Evolutionary conservation across 2,797 vertebrate species (phyloP), one percentile per base, ranked within the genome.

Genomic region (Cottoperca gobio): DNA sequence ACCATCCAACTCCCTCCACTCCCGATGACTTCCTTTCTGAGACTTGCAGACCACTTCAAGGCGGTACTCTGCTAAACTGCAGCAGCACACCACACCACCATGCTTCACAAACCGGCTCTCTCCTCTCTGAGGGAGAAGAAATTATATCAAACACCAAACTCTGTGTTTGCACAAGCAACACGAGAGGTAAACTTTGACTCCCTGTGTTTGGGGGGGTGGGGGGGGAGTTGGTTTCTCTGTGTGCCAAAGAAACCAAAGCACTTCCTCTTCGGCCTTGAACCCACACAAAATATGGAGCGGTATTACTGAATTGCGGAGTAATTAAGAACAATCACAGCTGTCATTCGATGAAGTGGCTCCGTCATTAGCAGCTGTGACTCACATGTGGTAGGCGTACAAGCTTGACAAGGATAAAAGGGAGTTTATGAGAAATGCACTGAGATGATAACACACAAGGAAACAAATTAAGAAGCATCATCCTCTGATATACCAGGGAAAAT

Each of bases 141-240:
- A 81, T 28, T 43, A 90, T 87, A 92, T 92, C 86, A 92, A 92
- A 93, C 86, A 87, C 84, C 80, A 85, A 82, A 84, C 83, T 80
- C 83, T 86, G 81, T 91, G 89, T 94, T 94, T 93, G 90, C 91
- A 89, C 76, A 91, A 91, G 92, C 86, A 91, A 94, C 89, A 89
- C 72, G 85, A 94, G 93, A 94, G 86, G 91, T 90, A 93, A 92
- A 94, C 91, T 93, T 88, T 91, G 89, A 93, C 91, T 92, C 87
- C 85, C 82, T 82, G 76, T 82, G 82, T 81, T 89, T 33, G n/a
- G n/a, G n/a, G n/a, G n/a, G n/a, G n/a, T n/a, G n/a, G 88, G 87
- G 78, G 89, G 91, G 86, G 77, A 85, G 61, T 67, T 89, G 84
- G 82, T 81, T 77, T 83, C 71, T 40, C 81, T 43, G 53, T 43